Conservation (phyloP, 2,888 invertebrate genomes). For the Drosophila heteroneura region DNA sequence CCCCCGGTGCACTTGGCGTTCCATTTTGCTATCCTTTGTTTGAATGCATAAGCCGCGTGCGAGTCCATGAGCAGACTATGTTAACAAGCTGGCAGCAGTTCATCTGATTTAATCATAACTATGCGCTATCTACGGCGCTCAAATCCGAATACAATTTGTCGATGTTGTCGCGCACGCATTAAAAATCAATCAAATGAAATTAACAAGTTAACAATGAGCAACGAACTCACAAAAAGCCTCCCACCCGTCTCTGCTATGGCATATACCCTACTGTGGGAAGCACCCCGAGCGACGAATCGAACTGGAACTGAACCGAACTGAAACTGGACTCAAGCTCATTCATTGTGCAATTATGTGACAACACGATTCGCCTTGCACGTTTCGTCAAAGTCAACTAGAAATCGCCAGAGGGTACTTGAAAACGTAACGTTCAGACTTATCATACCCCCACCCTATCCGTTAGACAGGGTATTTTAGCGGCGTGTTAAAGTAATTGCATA, state of each 20-base stretch:
- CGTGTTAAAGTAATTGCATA: not conserved
- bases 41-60: constrained; percentile 71
- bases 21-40: constrained; percentile 56
- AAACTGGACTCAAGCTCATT: constrained; percentile 38
- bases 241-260: not conserved
- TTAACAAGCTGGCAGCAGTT: constrained; percentile 16
- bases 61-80: constrained; percentile 24
- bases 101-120: constrained; percentile 78
- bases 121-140: constrained; percentile 49
- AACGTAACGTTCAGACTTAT: constrained; percentile 5
- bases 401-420: constrained; percentile 53
- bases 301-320: constrained; percentile 20
- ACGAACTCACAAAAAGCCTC: constrained; percentile 7
- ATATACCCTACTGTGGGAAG: constrained; percentile 64
- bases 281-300: constrained; percentile 61
- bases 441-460: not conserved
- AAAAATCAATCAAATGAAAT: constrained; percentile 83
- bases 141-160: constrained; percentile 56
- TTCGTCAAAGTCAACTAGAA: constrained; percentile 44
- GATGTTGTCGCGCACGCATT: constrained; percentile 58
- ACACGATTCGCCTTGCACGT: constrained; percentile 12
- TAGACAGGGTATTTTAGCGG: constrained; percentile 9
- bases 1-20: constrained; percentile 66
- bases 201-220: constrained; percentile 79
- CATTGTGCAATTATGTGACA: constrained; percentile 75